phyloP scores from a whole-genome alignment of 2,113 vertebrate species.

The Periophthalmus modestus region DNA sequence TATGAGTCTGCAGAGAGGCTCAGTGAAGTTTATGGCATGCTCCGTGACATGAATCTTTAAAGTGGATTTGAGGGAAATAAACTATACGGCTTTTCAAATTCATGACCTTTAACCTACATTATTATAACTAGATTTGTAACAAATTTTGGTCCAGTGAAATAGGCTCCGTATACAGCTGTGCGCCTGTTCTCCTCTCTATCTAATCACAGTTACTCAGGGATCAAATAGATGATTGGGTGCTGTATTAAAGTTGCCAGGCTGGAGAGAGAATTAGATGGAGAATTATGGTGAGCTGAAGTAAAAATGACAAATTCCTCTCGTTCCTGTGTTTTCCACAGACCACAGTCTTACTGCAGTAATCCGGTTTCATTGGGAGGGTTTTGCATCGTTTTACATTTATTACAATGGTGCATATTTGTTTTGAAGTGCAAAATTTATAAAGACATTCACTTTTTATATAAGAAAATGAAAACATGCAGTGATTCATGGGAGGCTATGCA shows the following conservation, averaged over 20 bases:
- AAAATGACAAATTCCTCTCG: constrained; percentile 44
- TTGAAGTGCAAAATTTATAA: background rate
- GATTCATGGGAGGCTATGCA: background rate
- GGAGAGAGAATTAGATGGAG: constrained; percentile 48
- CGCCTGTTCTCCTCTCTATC: background rate
- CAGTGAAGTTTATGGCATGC: constrained; percentile 47
- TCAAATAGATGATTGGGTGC: constrained; percentile 59
- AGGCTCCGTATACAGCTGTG: constrained; percentile 8
- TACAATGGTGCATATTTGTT: background rate
- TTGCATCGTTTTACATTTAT: background rate
- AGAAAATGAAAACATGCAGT: background rate
- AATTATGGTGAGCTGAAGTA: constrained; percentile 45
- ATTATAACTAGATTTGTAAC: constrained; percentile 40
- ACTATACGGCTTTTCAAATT: constrained; percentile 36
- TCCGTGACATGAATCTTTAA: constrained; percentile 60
- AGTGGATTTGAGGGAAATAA: constrained; percentile 48
- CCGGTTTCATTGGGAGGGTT: background rate
- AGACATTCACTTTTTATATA: background rate
- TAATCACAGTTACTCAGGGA: constrained; percentile 30
- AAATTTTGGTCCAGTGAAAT: constrained; percentile 27
- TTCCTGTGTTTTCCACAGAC: constrained; percentile 12
- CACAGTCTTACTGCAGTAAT: background rate
- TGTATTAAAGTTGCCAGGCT: constrained; percentile 49
- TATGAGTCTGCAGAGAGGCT: constrained; percentile 26
- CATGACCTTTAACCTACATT: constrained; percentile 16